Percentiles rank a stretch among this genome's conserved stretches.
Evolutionary conservation across 23 tunicate species (phyloP).

Genomic region (Trididemnum clinides): DNA sequence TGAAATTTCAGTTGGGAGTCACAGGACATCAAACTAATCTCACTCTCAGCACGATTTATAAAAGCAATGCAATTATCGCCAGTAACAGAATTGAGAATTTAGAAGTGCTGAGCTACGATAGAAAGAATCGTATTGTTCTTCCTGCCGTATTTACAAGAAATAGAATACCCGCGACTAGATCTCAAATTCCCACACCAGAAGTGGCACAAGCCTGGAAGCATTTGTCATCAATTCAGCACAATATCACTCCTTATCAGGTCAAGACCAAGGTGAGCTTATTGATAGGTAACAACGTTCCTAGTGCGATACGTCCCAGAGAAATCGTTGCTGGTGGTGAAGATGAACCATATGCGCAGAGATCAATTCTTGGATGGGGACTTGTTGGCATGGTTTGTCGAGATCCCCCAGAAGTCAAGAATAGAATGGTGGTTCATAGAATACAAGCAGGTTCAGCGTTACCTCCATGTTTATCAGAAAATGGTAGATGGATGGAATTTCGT

Average conservation of each 20-base stretch:
- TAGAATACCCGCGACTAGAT: not conserved
- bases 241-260: not conserved
- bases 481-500: no score
- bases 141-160: not conserved
- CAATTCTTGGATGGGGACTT: conserved; percentile 5
- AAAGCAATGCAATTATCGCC: not conserved
- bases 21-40: not conserved
- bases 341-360: conserved; percentile 11
- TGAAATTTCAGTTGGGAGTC: not conserved
- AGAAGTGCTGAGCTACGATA: not conserved
- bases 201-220: not conserved
- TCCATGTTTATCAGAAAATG: no score
- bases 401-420: no score
- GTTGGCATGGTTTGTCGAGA: not conserved
- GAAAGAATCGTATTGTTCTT: not conserved
- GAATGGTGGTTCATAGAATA: no score
- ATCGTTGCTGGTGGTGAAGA: conserved; percentile 6
- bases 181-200: not conserved
- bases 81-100: not conserved
- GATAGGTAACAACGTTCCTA: not conserved
- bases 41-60: not conserved
- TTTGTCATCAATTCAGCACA: not conserved
- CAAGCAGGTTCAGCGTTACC: no score
- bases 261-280: not conserved
- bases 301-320: not conserved